Percentiles rank a stretch among this genome's conserved stretches.
Evolutionary conservation across 23 tunicate species (phyloP).

Genomic region (Clavelina lepadiformis): DNA sequence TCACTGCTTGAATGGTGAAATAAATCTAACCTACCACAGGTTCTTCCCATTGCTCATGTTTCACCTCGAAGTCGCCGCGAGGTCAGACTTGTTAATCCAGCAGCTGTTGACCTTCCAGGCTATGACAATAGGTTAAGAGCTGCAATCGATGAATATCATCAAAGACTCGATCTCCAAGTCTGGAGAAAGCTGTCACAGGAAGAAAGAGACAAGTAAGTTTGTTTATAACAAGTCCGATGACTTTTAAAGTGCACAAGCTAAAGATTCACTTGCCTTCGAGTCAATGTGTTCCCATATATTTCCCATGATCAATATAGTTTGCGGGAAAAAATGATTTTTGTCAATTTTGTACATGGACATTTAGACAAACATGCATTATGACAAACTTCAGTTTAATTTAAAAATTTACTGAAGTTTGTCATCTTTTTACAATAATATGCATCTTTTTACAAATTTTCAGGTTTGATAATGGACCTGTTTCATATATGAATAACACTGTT

Average conservation of each 20-base stretch:
- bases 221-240: too few relatives aligned
- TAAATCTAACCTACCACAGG: conserved; percentile 16
- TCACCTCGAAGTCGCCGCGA: conserved; percentile 55
- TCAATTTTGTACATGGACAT: too few relatives aligned
- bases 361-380: too few relatives aligned
- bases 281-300: too few relatives aligned
- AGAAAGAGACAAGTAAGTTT: conserved; percentile 58
- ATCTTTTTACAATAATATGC: background rate
- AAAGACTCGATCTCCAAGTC: conserved; percentile 53
- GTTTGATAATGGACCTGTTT: conserved; percentile 53
- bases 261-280: too few relatives aligned
- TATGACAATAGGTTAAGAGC: conserved; percentile 34
- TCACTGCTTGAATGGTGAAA: background rate
- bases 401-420: background rate
- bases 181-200: conserved; percentile 52
- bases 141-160: conserved; percentile 33
- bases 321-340: too few relatives aligned
- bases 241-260: too few relatives aligned
- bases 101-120: conserved; percentile 74
- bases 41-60: conserved; percentile 88
- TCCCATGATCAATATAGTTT: too few relatives aligned
- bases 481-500: conserved; percentile 37
- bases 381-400: background rate
- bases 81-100: conserved; percentile 78
- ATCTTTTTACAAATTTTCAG: too few relatives aligned